Evolutionary conservation across 1,140 invertebrate genomes (phyloP), one percentile per base, ranked within the genome.

Genomic region (Tetramorium parvispinum): DNA sequence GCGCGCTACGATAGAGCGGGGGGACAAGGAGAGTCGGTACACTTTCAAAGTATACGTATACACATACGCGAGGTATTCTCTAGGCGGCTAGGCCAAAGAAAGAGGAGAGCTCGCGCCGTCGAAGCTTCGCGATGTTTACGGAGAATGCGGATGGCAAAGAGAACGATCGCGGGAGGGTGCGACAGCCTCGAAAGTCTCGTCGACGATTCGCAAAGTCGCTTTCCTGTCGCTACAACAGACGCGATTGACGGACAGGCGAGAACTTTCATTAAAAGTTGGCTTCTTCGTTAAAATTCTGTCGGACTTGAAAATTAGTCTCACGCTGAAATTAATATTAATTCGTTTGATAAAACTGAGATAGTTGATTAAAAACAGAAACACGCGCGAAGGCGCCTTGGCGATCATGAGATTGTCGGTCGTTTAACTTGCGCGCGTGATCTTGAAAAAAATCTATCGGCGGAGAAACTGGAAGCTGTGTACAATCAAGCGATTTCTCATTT

Each of bases 11-110:
- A 75, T 75, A 75, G 55, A 82, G n/a, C 24, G 49, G 10, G 5
- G 27, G 63, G 37, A 13, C 37, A 66, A 10, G 37, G n/a, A 70
- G 57, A 78, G 79, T 83, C 68, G 79, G 79, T 83, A 83, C 79
- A 75, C 68, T 73, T 83, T 61, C 79, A 83, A 59, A 82, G 79
- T 55, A 37, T 43, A 73, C 37, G 32, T 37, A 46, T 46, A 43
- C 37, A 24, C 3, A 68, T 5, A 46, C 40, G 21, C 18, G 16
- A 18, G 24, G 27, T 49, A 21, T 73, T 73, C 79, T 73, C 79
- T 73, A 83, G 68, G 79, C 68, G 79, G 79, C 79, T 83, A 83
- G 79, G 40, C 68, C 79, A 73, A 82, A 73, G 79, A 73, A 59
- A 71, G 51, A 55, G 78, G 43, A 55, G 79, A 70, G 63, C 65